These are phyloP conservation scores for Drosophila setifemur DNA, from an alignment of 1,140 invertebrate genomes.

Conservation along the genomic window DNA sequence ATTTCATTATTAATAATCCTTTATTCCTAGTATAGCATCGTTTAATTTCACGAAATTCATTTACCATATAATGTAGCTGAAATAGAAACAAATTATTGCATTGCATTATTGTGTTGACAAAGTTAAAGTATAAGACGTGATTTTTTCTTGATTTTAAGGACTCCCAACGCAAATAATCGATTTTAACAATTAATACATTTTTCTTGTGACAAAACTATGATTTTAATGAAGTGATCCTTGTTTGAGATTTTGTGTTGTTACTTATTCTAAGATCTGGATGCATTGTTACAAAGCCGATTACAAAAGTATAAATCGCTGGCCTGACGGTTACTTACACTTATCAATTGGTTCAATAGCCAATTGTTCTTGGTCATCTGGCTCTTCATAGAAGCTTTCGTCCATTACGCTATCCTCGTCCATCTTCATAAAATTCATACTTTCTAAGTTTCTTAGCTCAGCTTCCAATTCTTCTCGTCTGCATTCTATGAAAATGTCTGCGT, in stretches of 20 bases:
- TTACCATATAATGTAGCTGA: constrained; percentile 23
- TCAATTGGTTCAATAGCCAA: constrained; percentile 4
- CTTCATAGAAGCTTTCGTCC: constrained; percentile 38
- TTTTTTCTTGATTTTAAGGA: too few relatives aligned
- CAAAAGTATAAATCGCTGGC: not conserved
- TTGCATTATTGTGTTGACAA: too few relatives aligned
- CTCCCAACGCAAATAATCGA: too few relatives aligned
- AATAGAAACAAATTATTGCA: constrained; percentile 1
- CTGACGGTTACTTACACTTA: constrained; percentile 30
- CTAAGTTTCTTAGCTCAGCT: constrained; percentile 51
- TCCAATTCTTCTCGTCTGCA: constrained; percentile 48
- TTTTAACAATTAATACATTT: too few relatives aligned
- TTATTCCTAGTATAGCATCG: constrained; percentile 30
- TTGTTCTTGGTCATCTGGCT: constrained; percentile 23
- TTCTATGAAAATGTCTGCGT: constrained; percentile 47
- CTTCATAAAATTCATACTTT: constrained; percentile 34
- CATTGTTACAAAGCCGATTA: too few relatives aligned
- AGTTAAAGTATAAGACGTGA: too few relatives aligned
- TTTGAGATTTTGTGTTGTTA: too few relatives aligned
- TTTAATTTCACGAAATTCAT: constrained; percentile 7
- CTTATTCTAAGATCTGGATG: too few relatives aligned
- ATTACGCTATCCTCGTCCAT: constrained; percentile 48
- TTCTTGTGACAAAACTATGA: too few relatives aligned
- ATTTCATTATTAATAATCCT: constrained; percentile 12
- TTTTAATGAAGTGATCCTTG: too few relatives aligned